Evolutionary conservation across 2,888 invertebrate species (phyloP).

Genomic region (Ecliptopera silaceata): DNA sequence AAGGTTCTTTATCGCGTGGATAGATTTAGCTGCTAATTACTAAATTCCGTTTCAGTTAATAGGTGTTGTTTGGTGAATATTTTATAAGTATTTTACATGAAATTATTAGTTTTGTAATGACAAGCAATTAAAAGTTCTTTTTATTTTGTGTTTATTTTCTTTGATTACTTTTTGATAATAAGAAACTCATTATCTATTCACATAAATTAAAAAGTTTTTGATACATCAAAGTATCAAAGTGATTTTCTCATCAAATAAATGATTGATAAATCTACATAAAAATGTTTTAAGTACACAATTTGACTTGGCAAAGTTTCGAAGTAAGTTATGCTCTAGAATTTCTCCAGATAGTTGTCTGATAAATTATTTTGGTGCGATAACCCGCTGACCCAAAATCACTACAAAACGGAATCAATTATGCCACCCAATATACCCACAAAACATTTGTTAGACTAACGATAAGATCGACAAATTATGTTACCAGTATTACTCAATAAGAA

Average conservation of each 20-base stretch:
- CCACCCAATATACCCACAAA: constrained; percentile 8
- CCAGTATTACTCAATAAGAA: too few relatives aligned
- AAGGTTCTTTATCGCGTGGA: constrained; percentile 33
- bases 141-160: neutral
- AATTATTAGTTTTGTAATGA: constrained; percentile 14
- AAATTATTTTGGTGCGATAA: constrained; percentile 18
- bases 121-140: constrained; percentile 12
- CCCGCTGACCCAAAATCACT: constrained; percentile 17
- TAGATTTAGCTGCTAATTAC: constrained; percentile 29
- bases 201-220: too few relatives aligned
- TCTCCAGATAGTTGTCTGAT: constrained; percentile 3
- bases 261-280: too few relatives aligned
- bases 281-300: too few relatives aligned
- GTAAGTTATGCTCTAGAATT: neutral
- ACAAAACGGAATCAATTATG: constrained; percentile 24
- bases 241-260: too few relatives aligned
- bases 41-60: constrained; percentile 32
- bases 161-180: too few relatives aligned
- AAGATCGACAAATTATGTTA: neutral
- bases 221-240: too few relatives aligned
- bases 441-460: neutral
- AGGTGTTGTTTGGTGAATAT: constrained; percentile 29
- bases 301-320: neutral
- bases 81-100: constrained; percentile 23
- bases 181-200: too few relatives aligned